Evolutionary conservation across 2,888 invertebrate genomes (phyloP), one percentile per base, ranked within the genome.

Genomic region (Corbicula japonica): DNA sequence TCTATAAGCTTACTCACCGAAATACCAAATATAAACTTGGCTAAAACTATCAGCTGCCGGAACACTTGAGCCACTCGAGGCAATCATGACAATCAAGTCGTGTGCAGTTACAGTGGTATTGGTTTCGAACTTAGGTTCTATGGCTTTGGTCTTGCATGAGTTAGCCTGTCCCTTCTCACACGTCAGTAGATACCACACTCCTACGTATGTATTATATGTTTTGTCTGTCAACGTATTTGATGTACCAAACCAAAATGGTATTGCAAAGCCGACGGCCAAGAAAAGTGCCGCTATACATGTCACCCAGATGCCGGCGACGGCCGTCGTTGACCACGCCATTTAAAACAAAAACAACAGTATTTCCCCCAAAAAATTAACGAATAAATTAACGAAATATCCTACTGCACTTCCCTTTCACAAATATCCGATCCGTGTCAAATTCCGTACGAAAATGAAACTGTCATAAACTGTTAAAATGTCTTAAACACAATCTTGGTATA

Each of bases 321-420:
- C 72, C 21, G 61, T 58, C 23, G 66, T 63, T n/a, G 76, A 66
- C 81, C 81, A 81, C 35, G 74, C 77, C 81, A 81, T 81, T 35
- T 26, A 62, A n/a, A n/a, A n/a, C n/a, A n/a, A n/a, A n/a, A n/a
- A n/a, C n/a, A n/a, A n/a, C n/a, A n/a, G n/a, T n/a, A n/a, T n/a
- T n/a, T n/a, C n/a, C n/a, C n/a, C n/a, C n/a, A n/a, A n/a, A n/a
- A n/a, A n/a, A n/a, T n/a, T n/a, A n/a, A n/a, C n/a, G n/a, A n/a
- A n/a, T n/a, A n/a, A n/a, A n/a, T n/a, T n/a, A n/a, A n/a, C n/a
- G n/a, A n/a, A n/a, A n/a, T n/a, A n/a, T n/a, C n/a, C n/a, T n/a
- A n/a, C n/a, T n/a, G n/a, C n/a, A n/a, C n/a, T n/a, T n/a, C n/a
- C n/a, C n/a, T n/a, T n/a, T n/a, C n/a, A n/a, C n/a, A n/a, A n/a